A percentile compares a stretch with the other conserved stretches of the same genome.
Conservation (phyloP, 2,113 vertebrate genomes). For the Drymodes brunneopygia region DNA sequence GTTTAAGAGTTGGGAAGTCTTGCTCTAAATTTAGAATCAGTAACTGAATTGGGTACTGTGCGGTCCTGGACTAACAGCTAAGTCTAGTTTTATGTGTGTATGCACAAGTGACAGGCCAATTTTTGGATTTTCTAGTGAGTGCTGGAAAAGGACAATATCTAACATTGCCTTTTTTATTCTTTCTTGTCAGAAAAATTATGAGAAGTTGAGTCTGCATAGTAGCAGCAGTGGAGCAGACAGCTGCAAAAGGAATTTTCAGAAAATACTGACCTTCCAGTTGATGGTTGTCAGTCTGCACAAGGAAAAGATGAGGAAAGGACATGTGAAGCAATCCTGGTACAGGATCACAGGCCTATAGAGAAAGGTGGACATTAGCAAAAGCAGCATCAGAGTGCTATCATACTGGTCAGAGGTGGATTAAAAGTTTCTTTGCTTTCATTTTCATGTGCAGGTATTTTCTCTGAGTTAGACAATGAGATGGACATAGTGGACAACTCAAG, state of each 20-base stretch:
- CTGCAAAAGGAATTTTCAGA: conserved; percentile 65
- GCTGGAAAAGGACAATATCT: background rate
- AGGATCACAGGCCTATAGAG: conserved; percentile 50
- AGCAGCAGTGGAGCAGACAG: conserved; percentile 56
- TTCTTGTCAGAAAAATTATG: conserved; percentile 52
- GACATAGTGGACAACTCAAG: conserved; percentile 46
- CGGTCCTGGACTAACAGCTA: background rate
- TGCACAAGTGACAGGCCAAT: background rate
- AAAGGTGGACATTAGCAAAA: conserved; percentile 50
- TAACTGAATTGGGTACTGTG: background rate
- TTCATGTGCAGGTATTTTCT: conserved; percentile 51
- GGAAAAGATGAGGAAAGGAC: conserved; percentile 50
- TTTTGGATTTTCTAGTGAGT: background rate
- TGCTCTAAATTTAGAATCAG: background rate
- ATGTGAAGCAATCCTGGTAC: conserved; percentile 28
- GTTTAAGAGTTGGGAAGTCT: background rate
- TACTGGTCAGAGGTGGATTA: background rate
- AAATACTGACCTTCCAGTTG: background rate
- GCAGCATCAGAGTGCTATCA: too few relatives aligned
- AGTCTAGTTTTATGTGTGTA: background rate
- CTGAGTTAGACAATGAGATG: conserved; percentile 68
- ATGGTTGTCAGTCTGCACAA: background rate
- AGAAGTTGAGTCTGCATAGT: conserved; percentile 59
- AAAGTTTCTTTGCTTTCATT: background rate
- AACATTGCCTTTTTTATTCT: background rate